phyloP scores from a whole-genome alignment of 2,797 vertebrate species.

The Clarias laeviceps region DNA sequence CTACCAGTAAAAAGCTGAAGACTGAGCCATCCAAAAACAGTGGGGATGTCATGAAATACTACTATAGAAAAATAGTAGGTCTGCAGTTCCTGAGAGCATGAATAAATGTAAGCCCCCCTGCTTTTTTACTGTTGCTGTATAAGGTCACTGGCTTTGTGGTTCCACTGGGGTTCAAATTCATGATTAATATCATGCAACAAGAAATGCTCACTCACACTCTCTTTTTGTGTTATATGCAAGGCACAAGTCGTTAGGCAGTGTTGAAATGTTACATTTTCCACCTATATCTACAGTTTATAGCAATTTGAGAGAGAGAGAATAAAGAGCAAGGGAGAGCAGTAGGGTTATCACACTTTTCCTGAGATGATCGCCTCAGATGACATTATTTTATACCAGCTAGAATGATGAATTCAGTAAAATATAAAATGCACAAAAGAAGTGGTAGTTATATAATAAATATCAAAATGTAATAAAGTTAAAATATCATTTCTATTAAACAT shows the following conservation, averaged over 20 bases:
- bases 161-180: constrained; percentile 56
- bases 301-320: neutral
- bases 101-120: constrained; percentile 61
- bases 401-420: neutral
- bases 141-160: constrained; percentile 65
- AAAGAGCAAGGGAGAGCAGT: neutral
- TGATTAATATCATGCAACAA: constrained; percentile 74
- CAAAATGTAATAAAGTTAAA: neutral
- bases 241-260: constrained; percentile 70
- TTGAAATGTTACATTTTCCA: constrained; percentile 68
- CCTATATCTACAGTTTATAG: constrained; percentile 45
- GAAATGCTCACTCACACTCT: constrained; percentile 56
- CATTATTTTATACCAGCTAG: neutral
- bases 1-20: constrained; percentile 1
- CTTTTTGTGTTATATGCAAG: constrained; percentile 65
- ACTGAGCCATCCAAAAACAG: constrained; percentile 30
- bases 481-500: neutral
- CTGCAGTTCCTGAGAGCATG: constrained; percentile 33
- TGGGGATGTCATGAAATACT: constrained; percentile 38
- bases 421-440: neutral
- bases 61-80: constrained; percentile 34
- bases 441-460: neutral
- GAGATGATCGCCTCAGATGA: no score
- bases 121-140: constrained; percentile 70
- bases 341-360: no score